phyloP scores from a whole-genome alignment of 2,797 vertebrate genomes.

The Myiotriccus ornatus region DNA sequence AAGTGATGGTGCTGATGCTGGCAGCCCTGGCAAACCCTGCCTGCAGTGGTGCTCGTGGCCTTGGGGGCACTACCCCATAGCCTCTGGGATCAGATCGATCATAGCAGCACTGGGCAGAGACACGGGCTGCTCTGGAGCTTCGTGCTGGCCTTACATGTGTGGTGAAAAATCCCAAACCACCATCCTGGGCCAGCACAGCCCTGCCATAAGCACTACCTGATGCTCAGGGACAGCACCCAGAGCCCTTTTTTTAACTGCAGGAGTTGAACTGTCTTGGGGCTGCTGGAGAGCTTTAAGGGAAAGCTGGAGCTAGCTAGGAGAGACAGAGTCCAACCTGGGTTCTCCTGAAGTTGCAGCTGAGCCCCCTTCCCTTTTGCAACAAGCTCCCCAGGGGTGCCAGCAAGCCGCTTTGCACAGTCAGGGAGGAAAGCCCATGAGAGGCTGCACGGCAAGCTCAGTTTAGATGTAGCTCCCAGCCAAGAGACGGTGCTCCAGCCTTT shows the following conservation, averaged over 20 bases:
- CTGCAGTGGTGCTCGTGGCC: rapidly evolving
- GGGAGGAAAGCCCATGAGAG: not conserved
- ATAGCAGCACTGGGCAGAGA: rapidly evolving
- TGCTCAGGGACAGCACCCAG: not conserved
- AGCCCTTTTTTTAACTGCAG: not conserved
- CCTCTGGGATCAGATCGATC: not conserved
- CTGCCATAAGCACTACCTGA: not conserved
- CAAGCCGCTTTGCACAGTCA: not conserved
- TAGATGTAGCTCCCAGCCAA: not conserved
- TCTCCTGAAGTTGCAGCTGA: not conserved
- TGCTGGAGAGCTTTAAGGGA: not conserved
- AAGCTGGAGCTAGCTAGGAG: not conserved
- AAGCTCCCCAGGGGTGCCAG: not conserved
- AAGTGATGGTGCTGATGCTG: not conserved
- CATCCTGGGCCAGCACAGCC: not conserved
- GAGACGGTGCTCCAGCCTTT: not conserved
- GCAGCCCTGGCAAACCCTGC: not conserved
- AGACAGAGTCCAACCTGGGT: not conserved
- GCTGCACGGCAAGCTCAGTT: not conserved
- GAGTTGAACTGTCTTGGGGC: not conserved
- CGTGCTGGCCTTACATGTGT: rapidly evolving
- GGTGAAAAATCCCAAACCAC: not conserved
- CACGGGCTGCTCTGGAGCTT: not conserved
- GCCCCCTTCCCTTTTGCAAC: not conserved
- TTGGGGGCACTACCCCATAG: rapidly evolving